phyloP scores from a whole-genome alignment of 2,113 vertebrate genomes.

The Calyptomena viridis region DNA sequence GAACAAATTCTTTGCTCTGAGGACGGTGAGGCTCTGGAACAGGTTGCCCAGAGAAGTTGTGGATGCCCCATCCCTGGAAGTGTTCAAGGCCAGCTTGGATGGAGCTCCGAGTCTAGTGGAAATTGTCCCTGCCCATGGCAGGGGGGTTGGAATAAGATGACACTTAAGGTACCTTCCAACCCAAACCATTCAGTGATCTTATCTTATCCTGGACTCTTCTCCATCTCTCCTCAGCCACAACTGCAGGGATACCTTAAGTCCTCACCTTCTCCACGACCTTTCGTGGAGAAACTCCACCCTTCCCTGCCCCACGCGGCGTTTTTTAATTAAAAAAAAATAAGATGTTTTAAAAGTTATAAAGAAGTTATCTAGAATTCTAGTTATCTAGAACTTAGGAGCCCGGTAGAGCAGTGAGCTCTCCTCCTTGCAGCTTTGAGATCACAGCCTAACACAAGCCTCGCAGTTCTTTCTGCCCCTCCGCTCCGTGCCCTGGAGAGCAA shows the following conservation, averaged over 20 bases:
- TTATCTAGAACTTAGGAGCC: neutral
- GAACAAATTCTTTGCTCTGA: neutral
- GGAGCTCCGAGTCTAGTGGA: neutral
- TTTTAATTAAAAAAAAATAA: neutral
- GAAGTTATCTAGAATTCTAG: neutral
- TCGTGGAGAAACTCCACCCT: rapidly evolving
- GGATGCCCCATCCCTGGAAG: neutral
- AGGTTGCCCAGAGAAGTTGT: neutral
- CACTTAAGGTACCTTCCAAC: neutral
- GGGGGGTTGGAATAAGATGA: rapidly evolving
- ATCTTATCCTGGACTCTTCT: no score
- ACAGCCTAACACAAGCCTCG: neutral
- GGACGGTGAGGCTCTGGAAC: neutral
- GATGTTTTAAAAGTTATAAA: rapidly evolving
- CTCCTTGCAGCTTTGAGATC: rapidly evolving
- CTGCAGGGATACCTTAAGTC: neutral
- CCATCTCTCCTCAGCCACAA: neutral
- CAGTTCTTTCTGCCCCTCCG: rapidly evolving
- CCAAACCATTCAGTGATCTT: neutral
- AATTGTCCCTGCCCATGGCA: neutral
- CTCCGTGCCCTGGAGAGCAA: rapidly evolving
- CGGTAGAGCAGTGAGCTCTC: neutral
- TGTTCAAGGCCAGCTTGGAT: neutral
- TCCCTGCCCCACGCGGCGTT: rapidly evolving
- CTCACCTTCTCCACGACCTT: neutral